Evolutionary conservation across 2,888 invertebrate species (phyloP), one percentile per base, ranked within the genome.

Genomic region (Hypena proboscidalis): DNA sequence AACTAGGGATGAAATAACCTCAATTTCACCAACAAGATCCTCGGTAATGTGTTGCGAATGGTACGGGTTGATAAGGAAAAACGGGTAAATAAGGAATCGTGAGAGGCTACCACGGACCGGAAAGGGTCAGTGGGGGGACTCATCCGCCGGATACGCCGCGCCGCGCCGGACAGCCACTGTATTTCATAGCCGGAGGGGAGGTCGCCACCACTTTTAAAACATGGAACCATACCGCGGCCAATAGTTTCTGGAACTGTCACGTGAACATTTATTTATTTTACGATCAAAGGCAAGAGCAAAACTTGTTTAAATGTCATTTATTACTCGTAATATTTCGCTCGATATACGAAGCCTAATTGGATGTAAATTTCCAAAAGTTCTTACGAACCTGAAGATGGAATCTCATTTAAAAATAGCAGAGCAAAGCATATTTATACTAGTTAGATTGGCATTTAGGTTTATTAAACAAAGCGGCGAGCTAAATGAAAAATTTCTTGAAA

Each of bases 41-140:
- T 65, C 67, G 55, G 77, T 80, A 84, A 87, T 81, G 81, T 83
- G 86, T 82, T 77, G 78, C 75, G 87, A 88, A 86, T 88, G 89
- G 81, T 70, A 73, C 71, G 69, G 76, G 70, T 76, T 85, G 87
- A 90, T 90, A 88, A 89, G 86, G 85, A 87, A 87, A 87, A 88
- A 83, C 85, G 83, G 79, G 80, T 86, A 87, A 88, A 90, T 87
- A 89, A 85, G 81, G 80, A 83, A 74, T 80, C 71, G 74, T 77
- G 74, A 70, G 74, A 70, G 70, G 60, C 58, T 53, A 49, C 42
- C 44, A 48, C n/a, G 51, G 68, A 55, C 71, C 77, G 83, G 81
- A 80, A 74, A 77, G 67, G 83, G 82, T 77, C 76, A 73, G 74
- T 58, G 57, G 67, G 58, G 53, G 56, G 63, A 51, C 49, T 56